Conservation (phyloP, 1,140 invertebrate species). For the Linepithema humile region DNA sequence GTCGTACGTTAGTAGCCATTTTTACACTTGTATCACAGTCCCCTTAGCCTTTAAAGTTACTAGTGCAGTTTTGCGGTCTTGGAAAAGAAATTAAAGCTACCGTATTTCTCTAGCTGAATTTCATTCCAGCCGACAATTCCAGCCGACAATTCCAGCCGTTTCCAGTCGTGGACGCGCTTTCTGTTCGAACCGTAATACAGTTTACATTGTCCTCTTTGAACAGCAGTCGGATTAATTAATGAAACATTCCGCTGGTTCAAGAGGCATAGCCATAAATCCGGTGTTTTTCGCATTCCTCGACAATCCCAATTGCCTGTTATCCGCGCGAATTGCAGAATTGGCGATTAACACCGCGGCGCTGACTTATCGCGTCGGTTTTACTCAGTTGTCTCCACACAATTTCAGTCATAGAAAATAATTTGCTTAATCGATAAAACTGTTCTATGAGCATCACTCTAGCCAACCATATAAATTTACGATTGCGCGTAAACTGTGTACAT, state of each 20-base stretch:
- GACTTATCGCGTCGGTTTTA: background rate
- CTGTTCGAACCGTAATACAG: too few relatives aligned
- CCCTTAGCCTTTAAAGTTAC: conserved; percentile 26
- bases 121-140: background rate
- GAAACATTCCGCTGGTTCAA: conserved; percentile 11
- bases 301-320: background rate
- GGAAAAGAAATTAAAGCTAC: conserved; percentile 1
- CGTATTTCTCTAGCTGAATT: background rate
- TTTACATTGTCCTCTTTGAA: background rate
- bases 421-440: conserved; percentile 9
- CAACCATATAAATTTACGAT: background rate
- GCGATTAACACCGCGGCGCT: background rate
- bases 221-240: background rate
- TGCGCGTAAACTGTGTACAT: background rate
- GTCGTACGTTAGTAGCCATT: conserved; percentile 7
- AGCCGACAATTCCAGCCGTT: too few relatives aligned
- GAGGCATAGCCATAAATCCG: background rate
- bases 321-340: background rate
- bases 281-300: background rate
- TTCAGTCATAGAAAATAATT: background rate
- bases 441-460: background rate
- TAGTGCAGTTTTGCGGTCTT: background rate
- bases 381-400: background rate
- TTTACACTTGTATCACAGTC: conserved; percentile 20
- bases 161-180: too few relatives aligned